phyloP scores from a whole-genome alignment of 2,113 vertebrate genomes.

The Gambusia affinis region DNA sequence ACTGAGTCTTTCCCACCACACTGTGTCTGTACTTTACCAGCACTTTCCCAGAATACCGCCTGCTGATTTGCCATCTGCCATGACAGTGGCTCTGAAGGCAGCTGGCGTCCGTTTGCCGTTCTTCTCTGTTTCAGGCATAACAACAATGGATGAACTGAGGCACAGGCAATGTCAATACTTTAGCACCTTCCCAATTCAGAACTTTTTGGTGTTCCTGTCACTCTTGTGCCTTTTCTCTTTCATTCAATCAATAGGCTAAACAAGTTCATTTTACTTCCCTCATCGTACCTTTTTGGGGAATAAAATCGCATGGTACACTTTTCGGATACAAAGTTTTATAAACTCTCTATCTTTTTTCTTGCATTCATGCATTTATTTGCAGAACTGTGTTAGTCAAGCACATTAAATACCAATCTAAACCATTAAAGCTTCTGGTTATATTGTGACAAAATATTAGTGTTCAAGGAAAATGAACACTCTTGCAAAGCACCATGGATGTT shows the following conservation, averaged over 20 bases:
- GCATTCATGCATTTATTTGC: not conserved
- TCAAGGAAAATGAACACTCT: not conserved
- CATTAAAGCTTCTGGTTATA: not conserved
- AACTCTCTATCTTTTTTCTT: not conserved
- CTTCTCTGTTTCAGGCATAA: constrained; percentile 39
- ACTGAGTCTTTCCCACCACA: constrained; percentile 46
- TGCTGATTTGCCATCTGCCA: constrained; percentile 80
- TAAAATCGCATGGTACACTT: not conserved
- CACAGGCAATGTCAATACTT: constrained; percentile 22
- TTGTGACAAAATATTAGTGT: not conserved
- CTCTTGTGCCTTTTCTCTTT: constrained; percentile 29
- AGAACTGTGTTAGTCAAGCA: not conserved
- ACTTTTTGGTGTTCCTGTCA: constrained; percentile 16
- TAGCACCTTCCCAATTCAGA: constrained; percentile 16
- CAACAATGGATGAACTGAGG: constrained; percentile 41
- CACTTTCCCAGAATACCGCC: constrained; percentile 67
- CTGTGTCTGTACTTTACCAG: constrained; percentile 57
- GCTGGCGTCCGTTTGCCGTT: constrained; percentile 57
- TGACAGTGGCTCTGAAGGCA: constrained; percentile 64
- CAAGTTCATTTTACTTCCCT: not conserved
- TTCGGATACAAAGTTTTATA: not conserved
- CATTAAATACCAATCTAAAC: not conserved
- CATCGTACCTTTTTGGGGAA: not conserved
- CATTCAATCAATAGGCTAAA: not conserved
- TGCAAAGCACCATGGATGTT: not conserved